Evolutionary conservation across 2,888 invertebrate genomes (phyloP), one percentile per base, ranked within the genome.

Genomic region (Cistogaster globosa): DNA sequence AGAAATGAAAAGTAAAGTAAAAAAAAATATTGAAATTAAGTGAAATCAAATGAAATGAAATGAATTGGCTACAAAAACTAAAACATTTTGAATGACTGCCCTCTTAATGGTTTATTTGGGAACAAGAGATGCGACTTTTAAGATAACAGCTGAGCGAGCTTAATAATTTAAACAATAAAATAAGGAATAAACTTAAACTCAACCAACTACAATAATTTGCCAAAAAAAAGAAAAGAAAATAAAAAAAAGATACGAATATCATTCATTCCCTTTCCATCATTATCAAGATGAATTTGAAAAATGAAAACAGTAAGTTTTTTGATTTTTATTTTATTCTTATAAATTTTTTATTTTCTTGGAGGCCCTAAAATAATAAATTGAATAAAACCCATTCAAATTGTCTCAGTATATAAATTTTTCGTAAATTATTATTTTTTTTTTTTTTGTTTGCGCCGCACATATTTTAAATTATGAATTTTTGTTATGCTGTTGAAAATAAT

Each of bases 231-330:
- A 26, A 26, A 26, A 26, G 4, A 26, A 26, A 26, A 26, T 26
- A 26, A 1, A 12, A 12, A 1, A 12, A 42, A 53, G 36, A 26
- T 53, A 1, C n/a, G 16, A 77, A 82, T 76, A 77, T 82, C 68
- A 62, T 71, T 76, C 55, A 11, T n/a, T 76, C 58, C 32, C 51
- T 57, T 74, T 57, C 60, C 71, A 80, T 80, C 60, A 67, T 12
- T 79, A 85, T 85, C 85, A 75, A 82, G 78, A 82, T 85, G 85
- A 85, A 78, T 85, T 85, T 85, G 85, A 85, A 82, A 85, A 85
- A 85, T 85, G 82, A 82, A 85, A 85, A 82, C 82, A 82, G 75
- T 79, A 71, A 78, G 51, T 75, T 75, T 78, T 78, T 38, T 16
- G 4, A 48, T 20, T 45, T 22, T 38, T n/a, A 16, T 18, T 18